phyloP scores from a whole-genome alignment of 1,140 invertebrate genomes.

The Ceratitis capitata region DNA sequence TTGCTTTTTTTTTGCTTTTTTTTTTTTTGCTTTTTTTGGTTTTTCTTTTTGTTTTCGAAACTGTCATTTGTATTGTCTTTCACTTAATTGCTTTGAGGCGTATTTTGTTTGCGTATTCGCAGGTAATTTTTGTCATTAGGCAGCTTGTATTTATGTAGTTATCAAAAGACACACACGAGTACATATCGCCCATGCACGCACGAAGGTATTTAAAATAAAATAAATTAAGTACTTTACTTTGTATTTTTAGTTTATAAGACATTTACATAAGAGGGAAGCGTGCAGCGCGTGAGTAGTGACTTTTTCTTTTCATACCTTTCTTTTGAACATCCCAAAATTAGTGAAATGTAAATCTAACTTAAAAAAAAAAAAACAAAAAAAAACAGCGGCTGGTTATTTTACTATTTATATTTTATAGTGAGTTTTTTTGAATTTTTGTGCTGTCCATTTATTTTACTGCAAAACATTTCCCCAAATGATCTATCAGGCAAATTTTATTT shows the following conservation, averaged over 20 bases:
- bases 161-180: not conserved
- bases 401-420: no score
- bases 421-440: no score
- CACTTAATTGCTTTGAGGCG: conserved; percentile 2
- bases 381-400: no score
- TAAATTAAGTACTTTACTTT: not conserved
- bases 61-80: conserved; percentile 19
- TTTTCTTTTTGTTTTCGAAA: not conserved
- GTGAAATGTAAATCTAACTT: no score
- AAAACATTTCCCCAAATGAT: not conserved
- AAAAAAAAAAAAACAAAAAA: no score
- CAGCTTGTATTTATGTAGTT: not conserved
- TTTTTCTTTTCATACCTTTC: no score
- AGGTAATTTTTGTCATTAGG: conserved; percentile 12
- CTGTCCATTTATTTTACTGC: not conserved
- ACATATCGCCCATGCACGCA: not conserved
- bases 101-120: not conserved
- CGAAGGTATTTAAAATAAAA: no score
- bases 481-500: no score
- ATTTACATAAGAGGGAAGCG: no score
- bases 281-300: no score
- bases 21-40: not conserved
- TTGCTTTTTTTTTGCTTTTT: not conserved
- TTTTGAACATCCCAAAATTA: no score
- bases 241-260: no score